Percentiles rank a stretch among this genome's conserved stretches.
phyloP scores from a whole-genome alignment of 37 sponge, comb jelly and placozoan species.

The Diacarnus erythraeanus region DNA sequence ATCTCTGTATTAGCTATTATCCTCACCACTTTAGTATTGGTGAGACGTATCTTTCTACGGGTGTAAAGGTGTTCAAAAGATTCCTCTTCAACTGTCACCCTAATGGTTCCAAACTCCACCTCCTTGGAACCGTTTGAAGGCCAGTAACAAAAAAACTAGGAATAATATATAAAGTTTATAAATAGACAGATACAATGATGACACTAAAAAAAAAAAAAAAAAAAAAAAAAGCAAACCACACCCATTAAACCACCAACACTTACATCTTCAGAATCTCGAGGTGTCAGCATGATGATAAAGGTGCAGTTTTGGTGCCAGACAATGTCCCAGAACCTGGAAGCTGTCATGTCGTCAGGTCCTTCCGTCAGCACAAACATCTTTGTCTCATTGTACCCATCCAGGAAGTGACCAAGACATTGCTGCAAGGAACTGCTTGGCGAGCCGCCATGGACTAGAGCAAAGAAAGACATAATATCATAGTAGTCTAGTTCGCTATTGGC shows the following conservation, averaged over 20 bases:
- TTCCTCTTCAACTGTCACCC: conserved; percentile 29
- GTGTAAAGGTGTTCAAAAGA: conserved; percentile 41
- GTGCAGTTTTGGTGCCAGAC: conserved; percentile 39
- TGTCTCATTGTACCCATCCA: conserved; percentile 33
- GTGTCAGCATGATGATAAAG: conserved; percentile 45
- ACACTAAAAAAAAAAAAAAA: not conserved
- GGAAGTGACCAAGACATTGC: conserved; percentile 8
- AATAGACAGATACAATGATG: too few relatives aligned
- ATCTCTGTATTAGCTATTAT: too few relatives aligned
- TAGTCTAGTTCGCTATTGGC: not conserved
- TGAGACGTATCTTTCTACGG: conserved; percentile 12
- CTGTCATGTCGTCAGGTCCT: conserved; percentile 23
- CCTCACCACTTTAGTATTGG: conserved; percentile 33
- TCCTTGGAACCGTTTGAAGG: not conserved
- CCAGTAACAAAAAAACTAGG: conserved; percentile 27
- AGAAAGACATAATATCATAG: not conserved
- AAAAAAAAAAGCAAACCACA: not conserved
- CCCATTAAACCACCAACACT: not conserved
- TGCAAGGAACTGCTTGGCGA: not conserved
- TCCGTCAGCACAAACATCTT: conserved; percentile 32
- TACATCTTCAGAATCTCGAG: conserved; percentile 21
- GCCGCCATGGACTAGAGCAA: conserved; percentile 11
- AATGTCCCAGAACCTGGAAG: conserved; percentile 53
- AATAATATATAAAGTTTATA: not conserved
- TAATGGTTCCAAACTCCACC: conserved; percentile 13